A percentile compares a stretch with the other conserved stretches of the same genome.
Evolutionary conservation across 2,113 vertebrate genomes (phyloP).

Genomic region (Anseranas semipalmata): DNA sequence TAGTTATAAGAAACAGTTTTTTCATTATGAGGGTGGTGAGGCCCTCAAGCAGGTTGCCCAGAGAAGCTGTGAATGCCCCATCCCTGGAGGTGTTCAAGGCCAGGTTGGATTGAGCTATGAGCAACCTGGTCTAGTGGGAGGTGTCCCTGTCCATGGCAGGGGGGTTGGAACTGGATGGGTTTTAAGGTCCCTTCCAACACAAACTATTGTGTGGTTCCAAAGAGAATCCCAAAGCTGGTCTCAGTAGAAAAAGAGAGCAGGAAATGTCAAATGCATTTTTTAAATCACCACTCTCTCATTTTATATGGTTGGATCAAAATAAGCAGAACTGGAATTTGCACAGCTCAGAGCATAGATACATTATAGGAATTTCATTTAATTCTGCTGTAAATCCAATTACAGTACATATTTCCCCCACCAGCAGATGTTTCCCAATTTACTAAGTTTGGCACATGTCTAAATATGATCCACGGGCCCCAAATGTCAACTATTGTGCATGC

Average conservation of each 20-base stretch:
- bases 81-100: neutral
- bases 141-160: neutral
- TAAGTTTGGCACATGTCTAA: neutral
- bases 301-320: neutral
- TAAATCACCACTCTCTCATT: neutral
- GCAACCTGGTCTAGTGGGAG: neutral
- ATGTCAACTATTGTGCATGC: neutral
- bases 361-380: neutral
- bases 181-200: neutral
- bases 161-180: neutral
- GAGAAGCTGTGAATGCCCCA: neutral
- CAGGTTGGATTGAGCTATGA: neutral
- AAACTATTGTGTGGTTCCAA: neutral
- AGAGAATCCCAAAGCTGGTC: neutral
- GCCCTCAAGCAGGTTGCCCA: neutral
- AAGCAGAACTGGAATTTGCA: neutral
- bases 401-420: neutral
- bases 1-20: neutral
- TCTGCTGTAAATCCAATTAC: neutral
- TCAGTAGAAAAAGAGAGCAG: neutral
- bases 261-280: neutral
- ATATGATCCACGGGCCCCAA: neutral
- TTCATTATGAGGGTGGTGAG: neutral
- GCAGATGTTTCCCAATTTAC: neutral
- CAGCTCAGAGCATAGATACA: neutral